Percentiles rank a stretch among this genome's conserved stretches.
Evolutionary conservation across 2,888 invertebrate species (phyloP).

Genomic region (Aspidiotus destructor): DNA sequence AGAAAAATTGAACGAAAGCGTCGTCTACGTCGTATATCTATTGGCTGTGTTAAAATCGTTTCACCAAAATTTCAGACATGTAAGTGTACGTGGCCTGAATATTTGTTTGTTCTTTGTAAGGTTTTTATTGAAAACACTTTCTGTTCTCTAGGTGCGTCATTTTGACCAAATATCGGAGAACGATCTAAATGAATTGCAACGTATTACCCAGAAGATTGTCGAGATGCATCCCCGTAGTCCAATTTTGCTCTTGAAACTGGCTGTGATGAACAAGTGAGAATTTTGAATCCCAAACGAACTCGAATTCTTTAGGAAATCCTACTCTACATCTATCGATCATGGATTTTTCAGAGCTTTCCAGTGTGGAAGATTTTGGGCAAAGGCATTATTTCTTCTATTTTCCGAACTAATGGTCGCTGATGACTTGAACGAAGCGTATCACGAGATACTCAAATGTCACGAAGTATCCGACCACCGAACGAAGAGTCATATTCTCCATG

Average conservation of each 20-base stretch:
- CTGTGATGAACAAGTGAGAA: conserved; percentile 21
- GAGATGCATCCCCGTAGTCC: conserved; percentile 26
- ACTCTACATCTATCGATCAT: background rate
- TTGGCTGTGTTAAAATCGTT: conserved; percentile 25
- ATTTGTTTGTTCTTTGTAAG: background rate
- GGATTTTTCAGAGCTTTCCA: conserved; percentile 11
- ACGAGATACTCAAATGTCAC: conserved; percentile 26
- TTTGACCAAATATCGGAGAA: conserved; percentile 22
- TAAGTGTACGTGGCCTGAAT: background rate
- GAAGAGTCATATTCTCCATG: conserved; percentile 18
- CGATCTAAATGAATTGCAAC: conserved; percentile 15
- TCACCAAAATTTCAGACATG: conserved; percentile 22
- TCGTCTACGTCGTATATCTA: conserved; percentile 23
- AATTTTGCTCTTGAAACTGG: conserved; percentile 16
- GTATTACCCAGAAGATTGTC: conserved; percentile 8
- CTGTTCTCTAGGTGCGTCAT: conserved; percentile 13
- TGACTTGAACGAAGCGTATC: conserved; percentile 21
- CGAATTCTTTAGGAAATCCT: background rate
- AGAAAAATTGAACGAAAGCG: conserved; percentile 26
- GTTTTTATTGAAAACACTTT: background rate
- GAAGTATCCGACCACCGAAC: conserved; percentile 21
- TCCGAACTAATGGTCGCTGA: conserved; percentile 19
- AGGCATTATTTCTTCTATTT: conserved; percentile 17
- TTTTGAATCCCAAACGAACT: background rate
- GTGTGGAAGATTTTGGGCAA: conserved; percentile 25